Evolutionary conservation across 1,140 invertebrate species (phyloP).

Genomic region (Calephelis nemesis): DNA sequence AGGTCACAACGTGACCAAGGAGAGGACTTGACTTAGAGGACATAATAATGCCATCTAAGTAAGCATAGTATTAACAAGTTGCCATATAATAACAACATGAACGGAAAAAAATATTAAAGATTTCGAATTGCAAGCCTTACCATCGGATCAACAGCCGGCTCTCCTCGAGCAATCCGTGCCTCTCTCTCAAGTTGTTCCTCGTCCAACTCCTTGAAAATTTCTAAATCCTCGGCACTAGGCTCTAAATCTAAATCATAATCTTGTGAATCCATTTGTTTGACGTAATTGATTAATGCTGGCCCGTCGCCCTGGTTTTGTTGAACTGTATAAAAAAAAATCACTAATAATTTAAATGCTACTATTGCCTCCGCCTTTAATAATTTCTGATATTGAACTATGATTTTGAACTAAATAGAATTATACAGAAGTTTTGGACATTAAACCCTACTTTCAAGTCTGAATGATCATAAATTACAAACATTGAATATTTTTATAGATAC

Average conservation of each 20-base stretch:
- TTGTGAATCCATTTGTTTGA: slow-evolving; percentile 37
- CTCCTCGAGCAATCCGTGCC: slow-evolving; percentile 57
- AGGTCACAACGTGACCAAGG: no score
- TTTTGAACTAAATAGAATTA: no score
- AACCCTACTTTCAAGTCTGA: no score
- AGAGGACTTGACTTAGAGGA: no score
- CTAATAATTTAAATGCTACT: neutral
- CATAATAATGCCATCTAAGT: no score
- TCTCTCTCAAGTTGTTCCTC: slow-evolving; percentile 52
- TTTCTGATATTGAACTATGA: neutral
- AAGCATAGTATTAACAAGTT: no score
- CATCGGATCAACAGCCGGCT: slow-evolving; percentile 64
- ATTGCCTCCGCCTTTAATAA: neutral
- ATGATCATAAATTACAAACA: no score
- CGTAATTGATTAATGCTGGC: slow-evolving; percentile 50
- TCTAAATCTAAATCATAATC: slow-evolving; percentile 50
- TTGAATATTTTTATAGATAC: no score
- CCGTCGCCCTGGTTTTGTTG: slow-evolving; percentile 39
- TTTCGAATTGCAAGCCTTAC: slow-evolving; percentile 16
- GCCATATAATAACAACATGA: neutral
- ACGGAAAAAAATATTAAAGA: neutral
- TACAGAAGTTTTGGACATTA: no score
- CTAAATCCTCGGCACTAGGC: slow-evolving; percentile 61
- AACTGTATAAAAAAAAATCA: slow-evolving; percentile 21
- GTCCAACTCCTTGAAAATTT: slow-evolving; percentile 63